Evolutionary conservation across 2,113 vertebrate genomes (phyloP).

Genomic region (Lagopus muta): DNA sequence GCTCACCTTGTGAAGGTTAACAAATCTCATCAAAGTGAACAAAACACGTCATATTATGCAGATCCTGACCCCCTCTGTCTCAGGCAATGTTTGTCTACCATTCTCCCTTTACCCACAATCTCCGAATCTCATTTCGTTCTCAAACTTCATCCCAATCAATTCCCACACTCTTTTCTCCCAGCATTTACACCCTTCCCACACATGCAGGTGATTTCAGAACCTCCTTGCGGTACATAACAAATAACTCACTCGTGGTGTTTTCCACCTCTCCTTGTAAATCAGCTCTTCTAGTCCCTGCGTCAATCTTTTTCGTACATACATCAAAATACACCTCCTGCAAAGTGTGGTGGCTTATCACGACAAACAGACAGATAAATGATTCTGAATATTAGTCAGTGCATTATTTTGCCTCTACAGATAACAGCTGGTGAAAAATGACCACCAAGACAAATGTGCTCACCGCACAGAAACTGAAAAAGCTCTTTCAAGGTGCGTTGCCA

Average conservation of each 20-base stretch:
- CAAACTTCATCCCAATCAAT: not conserved
- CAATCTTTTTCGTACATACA: not conserved
- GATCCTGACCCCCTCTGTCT: not conserved
- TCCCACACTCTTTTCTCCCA: not conserved
- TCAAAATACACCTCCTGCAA: not conserved
- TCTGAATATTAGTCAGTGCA: not conserved
- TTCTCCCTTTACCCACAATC: not conserved
- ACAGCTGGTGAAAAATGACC: constrained; percentile 32
- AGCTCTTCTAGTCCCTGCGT: not conserved
- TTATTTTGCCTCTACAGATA: not conserved
- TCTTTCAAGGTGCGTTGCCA: not conserved
- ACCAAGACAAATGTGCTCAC: not conserved
- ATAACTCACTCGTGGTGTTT: constrained; percentile 14
- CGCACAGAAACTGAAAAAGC: not conserved
- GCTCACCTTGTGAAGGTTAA: not conserved
- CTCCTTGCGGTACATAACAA: not conserved
- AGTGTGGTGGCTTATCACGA: not conserved
- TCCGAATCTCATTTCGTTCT: not conserved
- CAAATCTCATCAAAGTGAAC: not conserved
- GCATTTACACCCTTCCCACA: not conserved
- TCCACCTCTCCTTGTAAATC: constrained; percentile 19
- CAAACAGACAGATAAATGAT: not conserved
- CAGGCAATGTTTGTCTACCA: not conserved
- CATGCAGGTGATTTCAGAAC: not conserved
- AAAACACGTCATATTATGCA: not conserved